A percentile compares a stretch with the other conserved stretches of the same genome.
These are phyloP conservation scores for Trematocara caparti DNA, from an alignment of 2,797 vertebrate genomes.

Conservation along the genomic window DNA sequence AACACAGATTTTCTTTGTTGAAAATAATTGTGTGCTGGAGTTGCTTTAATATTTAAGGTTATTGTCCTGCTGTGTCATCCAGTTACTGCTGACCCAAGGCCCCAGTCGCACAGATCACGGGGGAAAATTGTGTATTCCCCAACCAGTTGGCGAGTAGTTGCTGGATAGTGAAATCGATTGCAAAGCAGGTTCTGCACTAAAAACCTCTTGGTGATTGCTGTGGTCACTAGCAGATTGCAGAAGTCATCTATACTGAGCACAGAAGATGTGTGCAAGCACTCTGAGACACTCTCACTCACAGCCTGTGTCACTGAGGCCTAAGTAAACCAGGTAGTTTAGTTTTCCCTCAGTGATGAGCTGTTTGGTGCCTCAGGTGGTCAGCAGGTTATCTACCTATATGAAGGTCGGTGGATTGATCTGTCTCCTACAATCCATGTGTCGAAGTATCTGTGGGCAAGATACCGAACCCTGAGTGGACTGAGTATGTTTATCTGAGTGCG, in stretches of 20 bases:
- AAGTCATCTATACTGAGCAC: neutral
- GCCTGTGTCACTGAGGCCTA: neutral
- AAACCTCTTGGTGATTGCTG: neutral
- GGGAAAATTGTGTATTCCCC: neutral
- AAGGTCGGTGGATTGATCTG: neutral
- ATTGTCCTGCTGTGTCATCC: neutral
- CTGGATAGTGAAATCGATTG: neutral
- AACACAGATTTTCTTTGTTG: neutral
- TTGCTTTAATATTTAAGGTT: neutral
- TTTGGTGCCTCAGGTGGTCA: neutral
- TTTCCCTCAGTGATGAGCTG: neutral
- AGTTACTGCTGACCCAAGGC: neutral
- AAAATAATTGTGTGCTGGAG: neutral
- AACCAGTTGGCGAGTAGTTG: neutral
- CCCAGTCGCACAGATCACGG: neutral
- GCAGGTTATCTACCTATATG: neutral
- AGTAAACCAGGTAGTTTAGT: neutral
- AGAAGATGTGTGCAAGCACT: neutral
- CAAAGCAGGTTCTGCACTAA: neutral
- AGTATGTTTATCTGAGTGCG: rapidly evolving
- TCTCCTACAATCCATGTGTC: neutral
- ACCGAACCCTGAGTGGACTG: neutral
- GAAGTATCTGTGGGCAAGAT: neutral
- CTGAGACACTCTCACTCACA: neutral
- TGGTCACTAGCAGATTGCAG: neutral